Base-by-base conservation (phyloP, 2,113 vertebrate genomes). In the Eptesicus fuscus region DNA sequence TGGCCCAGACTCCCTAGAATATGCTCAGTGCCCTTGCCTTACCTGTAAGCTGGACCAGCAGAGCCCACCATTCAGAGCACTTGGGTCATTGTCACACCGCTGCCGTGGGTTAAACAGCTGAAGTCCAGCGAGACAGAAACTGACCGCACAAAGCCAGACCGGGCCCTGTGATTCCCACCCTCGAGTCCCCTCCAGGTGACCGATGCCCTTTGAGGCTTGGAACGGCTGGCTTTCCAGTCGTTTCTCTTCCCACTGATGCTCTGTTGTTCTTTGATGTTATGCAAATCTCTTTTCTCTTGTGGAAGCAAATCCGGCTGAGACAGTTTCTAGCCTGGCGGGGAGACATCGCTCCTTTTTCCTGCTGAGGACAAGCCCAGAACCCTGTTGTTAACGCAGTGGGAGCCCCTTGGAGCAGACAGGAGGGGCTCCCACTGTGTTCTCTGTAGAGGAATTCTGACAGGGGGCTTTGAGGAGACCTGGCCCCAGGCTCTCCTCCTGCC, bases 251-350 rank as follows among this genome's bases (percentile, higher is more conserved):
- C 37, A 40, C 4, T 5, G 12, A 51, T 30, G 37, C 18, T 93
- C 40, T 69, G 47, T 51, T 53, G 47, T 84, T 92, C 65, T 87
- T 80, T 94, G 95, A 78, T 84, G 83, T 95, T 96, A 83, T 35
- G 63, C 65, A 96, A 92, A 95, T 85, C 63, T 67, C 70, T 92
- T 70, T 70, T 61, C 22, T 90, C 71, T 76, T 83, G 30, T 74
- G 20, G 49, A 89, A 82, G 86, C 69, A 88, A 67, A 71, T 73
- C 70, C 0, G 1, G 40, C 92, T 56, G 83, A 93, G 85, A 83
- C 30, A 73, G 93, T 65, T 88, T 80, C 28, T n/a, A 82, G 65
- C 77, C 28, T 87, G 44, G 18, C 17, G 23, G 35, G 56, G 47
- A 78, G 63, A 70, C 35, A 22, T 28, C 61, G 63, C 67, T 90